These are phyloP conservation scores for Odontomyia ornata DNA, from an alignment of 2,888 invertebrate genomes.

Conservation along the genomic window DNA sequence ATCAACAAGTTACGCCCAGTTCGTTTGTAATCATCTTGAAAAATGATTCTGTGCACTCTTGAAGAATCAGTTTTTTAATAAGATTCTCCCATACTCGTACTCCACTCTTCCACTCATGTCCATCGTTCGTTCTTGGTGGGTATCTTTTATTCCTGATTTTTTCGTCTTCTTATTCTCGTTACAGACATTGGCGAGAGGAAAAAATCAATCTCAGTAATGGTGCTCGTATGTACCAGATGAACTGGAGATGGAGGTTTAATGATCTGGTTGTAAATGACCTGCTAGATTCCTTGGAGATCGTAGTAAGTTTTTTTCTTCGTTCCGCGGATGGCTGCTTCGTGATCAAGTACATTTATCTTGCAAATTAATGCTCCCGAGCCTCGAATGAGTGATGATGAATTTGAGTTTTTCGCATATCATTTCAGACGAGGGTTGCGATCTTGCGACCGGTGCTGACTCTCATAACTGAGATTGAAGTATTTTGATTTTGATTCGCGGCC, in stretches of 20 bases:
- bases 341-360: conserved; percentile 41
- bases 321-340: not conserved
- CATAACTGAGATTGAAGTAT: not conserved
- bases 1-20: conserved; percentile 53
- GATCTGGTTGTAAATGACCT: conserved; percentile 45
- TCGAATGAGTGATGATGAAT: conserved; percentile 13
- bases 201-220: conserved; percentile 32
- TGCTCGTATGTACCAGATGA: conserved; percentile 23
- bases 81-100: not conserved
- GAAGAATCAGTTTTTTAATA: conserved; percentile 38
- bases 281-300: conserved; percentile 36
- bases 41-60: conserved; percentile 41
- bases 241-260: conserved; percentile 35
- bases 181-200: no score
- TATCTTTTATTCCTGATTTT: not conserved
- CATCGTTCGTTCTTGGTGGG: not conserved
- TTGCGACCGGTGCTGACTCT: not conserved
- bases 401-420: conserved; percentile 17
- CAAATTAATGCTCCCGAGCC: conserved; percentile 28
- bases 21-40: conserved; percentile 47
- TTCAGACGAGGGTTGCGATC: not conserved
- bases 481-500: not conserved
- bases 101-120: not conserved
- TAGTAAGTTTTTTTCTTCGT: not conserved
- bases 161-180: not conserved